A percentile compares a stretch with the other conserved stretches of the same genome.
These are phyloP conservation scores for Turnix velox DNA, from an alignment of 2,113 vertebrate genomes.

Conservation along the genomic window DNA sequence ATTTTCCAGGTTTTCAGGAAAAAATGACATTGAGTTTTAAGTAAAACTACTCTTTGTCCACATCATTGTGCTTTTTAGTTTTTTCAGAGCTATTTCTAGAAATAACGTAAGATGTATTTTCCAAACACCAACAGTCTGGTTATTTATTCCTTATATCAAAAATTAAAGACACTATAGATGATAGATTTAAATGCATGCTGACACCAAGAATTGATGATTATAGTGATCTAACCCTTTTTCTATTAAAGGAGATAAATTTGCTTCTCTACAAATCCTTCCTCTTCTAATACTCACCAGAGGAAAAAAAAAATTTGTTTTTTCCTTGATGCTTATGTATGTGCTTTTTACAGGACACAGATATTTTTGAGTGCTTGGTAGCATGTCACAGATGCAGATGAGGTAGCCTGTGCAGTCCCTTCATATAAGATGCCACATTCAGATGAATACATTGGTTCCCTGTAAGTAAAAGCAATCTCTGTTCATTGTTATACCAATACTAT, in stretches of 20 bases:
- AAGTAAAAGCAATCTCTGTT: neutral
- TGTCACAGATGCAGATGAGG: neutral
- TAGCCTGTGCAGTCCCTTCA: neutral
- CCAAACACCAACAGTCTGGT: rapidly evolving
- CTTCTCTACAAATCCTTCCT: neutral
- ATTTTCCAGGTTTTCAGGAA: neutral
- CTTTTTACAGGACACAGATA: neutral
- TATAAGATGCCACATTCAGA: neutral
- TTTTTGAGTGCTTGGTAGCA: neutral
- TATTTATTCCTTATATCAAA: neutral
- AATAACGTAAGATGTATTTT: neutral
- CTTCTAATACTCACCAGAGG: neutral
- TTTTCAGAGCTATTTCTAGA: neutral
- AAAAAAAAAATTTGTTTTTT: rapidly evolving
- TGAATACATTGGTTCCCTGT: rapidly evolving
- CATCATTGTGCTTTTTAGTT: neutral
- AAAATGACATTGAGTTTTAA: neutral
- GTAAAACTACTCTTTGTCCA: neutral
- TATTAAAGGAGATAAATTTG: neutral
- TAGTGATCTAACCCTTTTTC: neutral
- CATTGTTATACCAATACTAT: neutral
- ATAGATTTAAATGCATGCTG: neutral
- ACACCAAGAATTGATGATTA: neutral
- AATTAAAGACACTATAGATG: neutral
- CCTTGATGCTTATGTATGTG: neutral